Conservation (phyloP, 2,888 invertebrate genomes). For the Baccha elongata region DNA sequence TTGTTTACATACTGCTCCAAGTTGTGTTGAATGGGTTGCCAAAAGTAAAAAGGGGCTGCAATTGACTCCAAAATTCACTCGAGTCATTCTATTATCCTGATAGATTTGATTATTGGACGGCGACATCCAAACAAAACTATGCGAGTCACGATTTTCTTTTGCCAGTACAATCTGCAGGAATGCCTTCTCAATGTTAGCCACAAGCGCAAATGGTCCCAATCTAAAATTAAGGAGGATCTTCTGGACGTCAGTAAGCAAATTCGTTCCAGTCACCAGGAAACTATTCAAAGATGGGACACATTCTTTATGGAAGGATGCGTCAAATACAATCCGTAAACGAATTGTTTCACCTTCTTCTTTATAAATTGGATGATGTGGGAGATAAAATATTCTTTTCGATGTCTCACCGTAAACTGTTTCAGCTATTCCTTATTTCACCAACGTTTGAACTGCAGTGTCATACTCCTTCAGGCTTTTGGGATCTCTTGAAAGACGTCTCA, state of each 20-base stretch:
- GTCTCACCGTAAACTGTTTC: background rate
- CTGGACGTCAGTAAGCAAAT: conserved; percentile 15
- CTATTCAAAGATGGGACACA: background rate
- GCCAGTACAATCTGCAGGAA: background rate
- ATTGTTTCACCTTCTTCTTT: no score
- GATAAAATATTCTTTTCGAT: conserved; percentile 17
- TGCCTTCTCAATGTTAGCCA: conserved; percentile 16
- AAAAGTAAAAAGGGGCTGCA: conserved; percentile 15
- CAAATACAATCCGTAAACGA: no score
- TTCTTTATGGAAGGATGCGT: no score
- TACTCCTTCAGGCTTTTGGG: conserved; percentile 20
- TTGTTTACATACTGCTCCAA: background rate
- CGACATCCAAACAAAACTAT: no score
- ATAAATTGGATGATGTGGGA: conserved; percentile 29
- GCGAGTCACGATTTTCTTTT: conserved; percentile 6
- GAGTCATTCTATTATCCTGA: conserved; percentile 12
- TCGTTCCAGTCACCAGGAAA: conserved; percentile 18
- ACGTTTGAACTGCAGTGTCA: conserved; percentile 18
- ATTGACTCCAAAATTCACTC: background rate
- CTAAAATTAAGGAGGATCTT: conserved; percentile 5
- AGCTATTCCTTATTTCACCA: conserved; percentile 17
- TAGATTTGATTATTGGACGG: background rate
- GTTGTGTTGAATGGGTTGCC: conserved; percentile 5
- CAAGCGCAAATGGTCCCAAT: conserved; percentile 4
- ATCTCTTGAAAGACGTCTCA: conserved; percentile 26